Evolutionary conservation across 2,888 invertebrate genomes (phyloP), one percentile per base, ranked within the genome.

Genomic region (Eurytoma adleriae): DNA sequence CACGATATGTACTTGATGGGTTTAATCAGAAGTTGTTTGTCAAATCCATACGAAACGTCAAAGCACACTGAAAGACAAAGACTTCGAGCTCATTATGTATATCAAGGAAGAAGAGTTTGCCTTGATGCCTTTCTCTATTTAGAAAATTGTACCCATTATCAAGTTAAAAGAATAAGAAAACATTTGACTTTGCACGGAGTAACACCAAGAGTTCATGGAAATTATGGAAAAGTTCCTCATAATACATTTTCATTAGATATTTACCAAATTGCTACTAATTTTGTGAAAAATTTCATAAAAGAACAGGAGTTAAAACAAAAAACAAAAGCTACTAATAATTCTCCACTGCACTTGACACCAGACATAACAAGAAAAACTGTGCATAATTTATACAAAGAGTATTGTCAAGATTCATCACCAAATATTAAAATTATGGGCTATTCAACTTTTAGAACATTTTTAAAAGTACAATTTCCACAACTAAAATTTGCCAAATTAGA

Each of bases 1-100:
- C 96, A 96, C 89, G 96, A 96, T 89, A 96, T 96, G 96, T 96
- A 96, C 88, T 91, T 96, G 85, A 96, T 96, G 96, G 96, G 96
- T n/a, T 94, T 96, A 50, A 95, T 95, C 2, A 95, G 95, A 95
- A 95, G 95, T 0, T 95, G 95, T 85, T 91, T 96, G 83, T 94
- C 95, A 0, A 95, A 96, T 89, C 92, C 92, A 1, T 94, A 95
- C 20, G 94, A 95, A 77, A 94, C 94, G 81, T 94, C 94, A 0
- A 91, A 95, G 27, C 95, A 95, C 84, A 95, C 95, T 87, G 95
- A 95, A 83, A 91, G 95, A 67, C 93, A 95, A 90, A 92, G 96
- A 88, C 91, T 95, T 74, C 91, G 95, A 74, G 94, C 96, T 0
- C 95, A 95, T 83, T 96, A 96, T 87, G 95, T 95, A 3, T 96